Evolutionary conservation across 2,888 invertebrate species (phyloP), one percentile per base, ranked within the genome.

Genomic region (Gandaritis pyraliata): DNA sequence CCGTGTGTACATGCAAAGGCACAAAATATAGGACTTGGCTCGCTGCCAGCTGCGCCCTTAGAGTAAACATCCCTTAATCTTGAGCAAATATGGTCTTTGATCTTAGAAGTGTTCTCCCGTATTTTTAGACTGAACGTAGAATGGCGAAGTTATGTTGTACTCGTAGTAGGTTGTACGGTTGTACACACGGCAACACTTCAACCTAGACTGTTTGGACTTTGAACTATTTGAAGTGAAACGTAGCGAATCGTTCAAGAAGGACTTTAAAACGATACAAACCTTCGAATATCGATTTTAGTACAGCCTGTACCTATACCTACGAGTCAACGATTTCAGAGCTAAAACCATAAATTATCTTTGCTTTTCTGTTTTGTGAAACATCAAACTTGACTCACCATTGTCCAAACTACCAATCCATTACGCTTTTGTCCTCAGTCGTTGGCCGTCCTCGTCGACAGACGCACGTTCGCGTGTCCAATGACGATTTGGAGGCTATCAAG

Each of bases 381-480:
- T 16, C 18, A 53, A 12, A 29, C 16, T 1, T 23, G 33, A 23
- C 38, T 29, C 29, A 50, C 29, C 18, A 48, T 23, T 23, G 33
- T 8, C 33, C 33, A 11, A 16, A 16, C 60, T 53, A 46, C 48
- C 62, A 58, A 64, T 65, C 63, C 64, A 66, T 66, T 70, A 60
- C 45, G 11, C 23, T 6, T 23, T 23, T 6, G 23, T 23, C 23
- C 23, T 23, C 1, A 5, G 3, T 23, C 23, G 23, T 23, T n/a
- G n/a, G 8, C 41, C 38, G 30, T 47, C 49, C 43, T 39, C 13
- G 38, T 23, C 6, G n/a, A n/a, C 48, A 46, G 11, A 43, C 58
- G n/a, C n/a, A 23, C 30, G 13, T 30, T 30, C 39, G 73, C 73
- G 71, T 73, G 71, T 46, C 58, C 36, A 18, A 2, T n/a, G 0